Evolutionary conservation across 2,113 vertebrate genomes (phyloP).

Genomic region (Thinocorus orbignyianus): DNA sequence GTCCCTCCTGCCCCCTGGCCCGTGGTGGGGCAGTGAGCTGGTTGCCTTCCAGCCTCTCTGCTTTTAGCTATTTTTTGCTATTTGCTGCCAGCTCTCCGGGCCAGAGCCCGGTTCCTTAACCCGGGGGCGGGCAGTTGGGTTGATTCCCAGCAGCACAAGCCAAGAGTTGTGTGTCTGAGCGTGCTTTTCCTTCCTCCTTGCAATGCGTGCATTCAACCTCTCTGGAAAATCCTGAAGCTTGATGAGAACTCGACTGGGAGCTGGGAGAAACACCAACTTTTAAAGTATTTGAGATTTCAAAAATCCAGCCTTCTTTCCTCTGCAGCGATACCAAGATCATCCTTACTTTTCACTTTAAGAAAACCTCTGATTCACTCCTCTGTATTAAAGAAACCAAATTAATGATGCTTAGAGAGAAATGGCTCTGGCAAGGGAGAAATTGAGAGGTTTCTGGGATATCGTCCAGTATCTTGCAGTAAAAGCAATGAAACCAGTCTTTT

Average conservation of each 20-base stretch:
- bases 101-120: not conserved
- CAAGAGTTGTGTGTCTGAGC: not conserved
- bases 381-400: not conserved
- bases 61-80: not conserved
- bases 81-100: not conserved
- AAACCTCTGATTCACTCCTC: not conserved
- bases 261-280: not conserved
- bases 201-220: not conserved
- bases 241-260: not conserved
- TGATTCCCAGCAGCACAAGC: not conserved
- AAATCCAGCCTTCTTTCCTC: not conserved
- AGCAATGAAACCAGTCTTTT: not conserved
- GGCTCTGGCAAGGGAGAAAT: not conserved
- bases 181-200: not conserved
- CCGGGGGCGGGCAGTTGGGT: too few relatives aligned
- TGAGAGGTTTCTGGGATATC: not conserved
- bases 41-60: not conserved
- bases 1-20: rapidly evolving
- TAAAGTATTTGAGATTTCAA: not conserved
- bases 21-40: rapidly evolving
- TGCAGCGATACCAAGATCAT: not conserved
- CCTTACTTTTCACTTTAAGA: not conserved
- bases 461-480: not conserved
- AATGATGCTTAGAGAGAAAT: not conserved
- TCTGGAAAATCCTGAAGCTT: not conserved